Evolutionary conservation across 2,113 vertebrate genomes (phyloP), one percentile per base, ranked within the genome.

Genomic region (Bothrops jararaca): DNA sequence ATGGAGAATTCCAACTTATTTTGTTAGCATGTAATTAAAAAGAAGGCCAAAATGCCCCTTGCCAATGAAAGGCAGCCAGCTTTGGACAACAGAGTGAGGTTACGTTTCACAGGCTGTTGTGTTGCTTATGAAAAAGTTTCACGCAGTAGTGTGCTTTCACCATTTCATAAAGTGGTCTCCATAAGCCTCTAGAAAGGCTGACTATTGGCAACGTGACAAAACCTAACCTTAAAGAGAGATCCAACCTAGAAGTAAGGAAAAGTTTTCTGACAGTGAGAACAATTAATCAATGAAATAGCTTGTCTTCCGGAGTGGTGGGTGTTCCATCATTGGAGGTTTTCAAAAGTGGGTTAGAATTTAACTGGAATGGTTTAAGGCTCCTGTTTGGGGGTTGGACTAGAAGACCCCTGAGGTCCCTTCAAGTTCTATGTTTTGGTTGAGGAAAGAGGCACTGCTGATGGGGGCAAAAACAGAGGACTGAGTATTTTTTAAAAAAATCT

Each of bases 201-300:
- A 95, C 96, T 96, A 96, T 90, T 91, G 95, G 89, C 95, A 95
- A 95, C 60, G 26, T 95, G 94, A 95, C 95, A 96, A 91, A 97
- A 96, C 26, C 4, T n/a, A 26, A 13, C 60, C 60, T 64, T 64
- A 64, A 64, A 29, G 60, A 64, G 58, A 64, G 26, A 64, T 12
- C 26, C 29, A 29, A 64, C 11, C 26, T 64, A 29, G 58, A 64
- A 64, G 26, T 29, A 29, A 29, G 26, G 10, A 64, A 26, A 11
- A 0, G 4, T 64, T 64, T 29, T 64, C 58, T 6, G 11, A 29
- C 26, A 29, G 8, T 58, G 8, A 58, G 26, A 64, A 29, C 58
- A 64, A 64, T 29, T 29, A 64, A 64, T 64, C 24, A 60, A 11
- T 60, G 8, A 64, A 64, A 29, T 29, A 29, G 58, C 24, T 64